Conservation (phyloP, 2,113 vertebrate genomes). For the Nanorana parkeri region DNA sequence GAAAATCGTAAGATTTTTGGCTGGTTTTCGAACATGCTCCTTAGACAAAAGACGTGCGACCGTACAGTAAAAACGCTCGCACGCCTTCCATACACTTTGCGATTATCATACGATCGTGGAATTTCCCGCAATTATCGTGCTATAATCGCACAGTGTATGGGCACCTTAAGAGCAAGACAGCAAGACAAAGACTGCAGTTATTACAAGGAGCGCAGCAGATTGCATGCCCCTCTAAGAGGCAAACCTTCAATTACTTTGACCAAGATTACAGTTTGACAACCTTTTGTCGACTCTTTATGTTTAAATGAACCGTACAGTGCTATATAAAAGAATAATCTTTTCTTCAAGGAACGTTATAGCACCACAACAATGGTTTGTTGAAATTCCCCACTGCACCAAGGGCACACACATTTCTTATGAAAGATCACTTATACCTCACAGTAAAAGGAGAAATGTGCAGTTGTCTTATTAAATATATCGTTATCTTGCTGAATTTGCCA, state of each 20-base stretch:
- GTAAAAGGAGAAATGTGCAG: constrained; percentile 1
- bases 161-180: not conserved
- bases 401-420: constrained; percentile 8
- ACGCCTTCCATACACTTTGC: no score
- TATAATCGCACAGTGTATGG: no score
- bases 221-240: no score
- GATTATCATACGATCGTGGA: no score
- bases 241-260: constrained; percentile 20
- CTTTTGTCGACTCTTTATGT: constrained; percentile 19
- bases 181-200: not conserved
- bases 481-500: constrained; percentile 4
- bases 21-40: no score
- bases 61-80: no score
- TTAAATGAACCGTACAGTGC: constrained; percentile 2
- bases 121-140: no score
- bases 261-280: constrained; percentile 15
- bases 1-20: no score
- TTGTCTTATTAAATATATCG: constrained; percentile 31
- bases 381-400: constrained; percentile 1
- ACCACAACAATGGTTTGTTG: not conserved
- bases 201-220: not conserved
- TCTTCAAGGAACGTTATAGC: not conserved
- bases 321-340: constrained; percentile 26
- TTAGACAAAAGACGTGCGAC: no score
- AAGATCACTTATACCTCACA: constrained; percentile 32